Conservation (phyloP, 2,797 vertebrate genomes). For the Coranthus polyacanthus region DNA sequence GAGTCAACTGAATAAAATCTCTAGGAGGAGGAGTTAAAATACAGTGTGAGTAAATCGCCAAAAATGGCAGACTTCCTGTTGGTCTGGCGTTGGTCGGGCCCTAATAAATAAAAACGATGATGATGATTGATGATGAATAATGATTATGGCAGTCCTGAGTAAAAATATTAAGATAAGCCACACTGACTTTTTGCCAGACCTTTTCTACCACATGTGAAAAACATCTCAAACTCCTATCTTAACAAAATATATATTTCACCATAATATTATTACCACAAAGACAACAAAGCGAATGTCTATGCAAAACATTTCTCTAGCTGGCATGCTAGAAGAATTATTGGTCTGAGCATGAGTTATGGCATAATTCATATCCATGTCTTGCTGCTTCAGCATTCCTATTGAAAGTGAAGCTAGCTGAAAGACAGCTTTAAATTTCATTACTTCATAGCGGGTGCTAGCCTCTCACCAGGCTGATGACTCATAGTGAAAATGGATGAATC, state of each 20-base stretch:
- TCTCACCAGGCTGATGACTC: conserved; percentile 60
- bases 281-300: conserved; percentile 20
- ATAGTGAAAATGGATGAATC: conserved; percentile 56
- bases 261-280: conserved; percentile 22
- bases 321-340: conserved; percentile 39
- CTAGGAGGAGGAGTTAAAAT: too few relatives aligned
- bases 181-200: neutral
- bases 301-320: conserved; percentile 42
- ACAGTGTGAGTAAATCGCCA: too few relatives aligned
- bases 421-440: conserved; percentile 62
- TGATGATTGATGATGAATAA: too few relatives aligned
- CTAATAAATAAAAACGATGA: too few relatives aligned
- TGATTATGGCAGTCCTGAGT: neutral
- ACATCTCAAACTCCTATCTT: conserved; percentile 17
- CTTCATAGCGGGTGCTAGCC: conserved; percentile 23
- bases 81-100: too few relatives aligned
- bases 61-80: too few relatives aligned
- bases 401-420: conserved; percentile 54
- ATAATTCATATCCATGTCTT: conserved; percentile 64
- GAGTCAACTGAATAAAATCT: too few relatives aligned
- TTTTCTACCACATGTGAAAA: neutral
- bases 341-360: conserved; percentile 52
- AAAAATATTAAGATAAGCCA: conserved; percentile 7
- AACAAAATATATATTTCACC: conserved; percentile 14
- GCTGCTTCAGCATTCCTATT: conserved; percentile 61